Evolutionary conservation across 2,113 vertebrate species (phyloP), one percentile per base, ranked within the genome.

Genomic region (Chunga burmeisteri): DNA sequence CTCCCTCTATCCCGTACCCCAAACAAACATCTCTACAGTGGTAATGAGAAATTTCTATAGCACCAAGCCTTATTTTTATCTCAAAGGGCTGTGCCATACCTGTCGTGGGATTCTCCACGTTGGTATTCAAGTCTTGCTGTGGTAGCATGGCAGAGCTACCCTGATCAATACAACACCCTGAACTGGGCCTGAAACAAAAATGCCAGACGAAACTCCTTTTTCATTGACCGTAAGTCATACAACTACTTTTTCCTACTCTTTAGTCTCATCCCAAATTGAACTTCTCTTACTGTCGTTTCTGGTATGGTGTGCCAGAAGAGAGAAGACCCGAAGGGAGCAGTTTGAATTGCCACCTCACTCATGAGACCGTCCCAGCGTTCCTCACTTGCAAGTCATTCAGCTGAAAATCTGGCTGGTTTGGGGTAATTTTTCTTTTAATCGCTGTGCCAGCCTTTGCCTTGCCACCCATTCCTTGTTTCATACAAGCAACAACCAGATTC

Each of bases 1-100:
- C 8, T 79, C 36, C 22, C 26, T 79, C 16, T 90, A 26, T 79
- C 15, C 40, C 47, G 22, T 32, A 75, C 34, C 38, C 44, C 49
- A 82, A 88, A 5, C 56, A 85, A 92, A 47, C 47, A 47, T 56
- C 36, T 88, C 56, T 47, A 12, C 13, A 56, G 29, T 2, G 4
- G 4, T 55, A 85, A 85, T 63, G 44, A 90, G 36, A 85, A 82
- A 77, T 65, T 86, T 79, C 42, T 25, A 3, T 29, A 23, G 36
- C 61, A 72, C 14, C 0, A 0, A 47, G 59, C 29, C 6, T 46
- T 46, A 1, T 36, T 38, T 56, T 81, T 95, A 40, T 8, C 9
- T 62, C 38, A 18, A 55, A 73, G 32, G 17, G 6, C 20, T 0
- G 0, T 81, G 29, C 29, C 19, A 7, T 36, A 25, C 6, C 5